phyloP scores from a whole-genome alignment of 2,113 vertebrate genomes.

The Antechinus flavipes region DNA sequence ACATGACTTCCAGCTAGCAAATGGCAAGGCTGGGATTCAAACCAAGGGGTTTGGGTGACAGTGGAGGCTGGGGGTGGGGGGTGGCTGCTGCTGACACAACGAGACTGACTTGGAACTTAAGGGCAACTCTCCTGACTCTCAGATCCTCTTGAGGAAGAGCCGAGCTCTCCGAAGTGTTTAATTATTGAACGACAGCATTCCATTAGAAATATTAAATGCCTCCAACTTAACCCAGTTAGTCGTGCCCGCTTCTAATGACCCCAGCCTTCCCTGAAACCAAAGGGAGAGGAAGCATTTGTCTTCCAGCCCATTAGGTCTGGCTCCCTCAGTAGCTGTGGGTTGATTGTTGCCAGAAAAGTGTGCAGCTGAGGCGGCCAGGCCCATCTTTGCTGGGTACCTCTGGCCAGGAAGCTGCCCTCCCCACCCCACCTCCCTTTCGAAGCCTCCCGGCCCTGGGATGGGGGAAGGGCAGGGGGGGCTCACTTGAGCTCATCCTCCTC shows the following conservation, averaged over 20 bases:
- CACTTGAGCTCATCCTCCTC: slow-evolving; percentile 97
- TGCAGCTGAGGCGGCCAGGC: background rate
- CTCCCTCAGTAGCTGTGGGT: background rate
- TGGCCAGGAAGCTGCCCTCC: background rate
- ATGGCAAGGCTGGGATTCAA: background rate
- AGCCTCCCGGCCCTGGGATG: slow-evolving; percentile 5
- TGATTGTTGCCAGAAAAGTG: background rate
- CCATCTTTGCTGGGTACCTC: too few species aligned
- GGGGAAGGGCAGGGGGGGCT: slow-evolving; percentile 73
- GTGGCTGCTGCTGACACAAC: slow-evolving; percentile 20
- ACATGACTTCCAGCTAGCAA: background rate
- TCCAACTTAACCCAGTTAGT: slow-evolving; percentile 68
- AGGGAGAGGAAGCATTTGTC: background rate
- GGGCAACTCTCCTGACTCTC: background rate
- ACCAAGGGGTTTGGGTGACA: background rate
- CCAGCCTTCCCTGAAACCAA: background rate
- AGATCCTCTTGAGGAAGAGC: background rate
- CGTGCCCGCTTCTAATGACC: slow-evolving; percentile 17
- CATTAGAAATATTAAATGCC: slow-evolving; percentile 76
- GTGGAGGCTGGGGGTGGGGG: background rate
- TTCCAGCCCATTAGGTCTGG: background rate
- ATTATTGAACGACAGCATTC: slow-evolving; percentile 68
- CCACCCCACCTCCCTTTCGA: rapidly evolving
- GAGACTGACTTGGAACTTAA: slow-evolving; percentile 10
- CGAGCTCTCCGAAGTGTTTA: slow-evolving; percentile 44